These are phyloP conservation scores for Montipora cactus DNA, from an alignment of 64 coral and sea anemone species.

Conservation along the genomic window DNA sequence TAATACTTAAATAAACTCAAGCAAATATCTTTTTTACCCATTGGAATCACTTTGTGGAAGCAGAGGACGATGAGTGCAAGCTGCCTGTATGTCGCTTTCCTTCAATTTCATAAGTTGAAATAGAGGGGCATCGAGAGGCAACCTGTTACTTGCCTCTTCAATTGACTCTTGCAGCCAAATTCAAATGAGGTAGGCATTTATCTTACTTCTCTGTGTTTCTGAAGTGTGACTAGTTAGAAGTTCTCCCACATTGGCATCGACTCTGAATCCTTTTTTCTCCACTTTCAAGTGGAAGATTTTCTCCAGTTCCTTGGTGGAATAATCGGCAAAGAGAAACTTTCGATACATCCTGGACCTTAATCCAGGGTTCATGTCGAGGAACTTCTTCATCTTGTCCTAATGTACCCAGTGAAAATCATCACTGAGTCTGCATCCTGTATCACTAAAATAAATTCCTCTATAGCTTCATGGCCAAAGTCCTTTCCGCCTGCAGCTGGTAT, in stretches of 20 bases:
- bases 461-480: constrained; percentile 57
- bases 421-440: constrained; percentile 63
- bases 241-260: neutral
- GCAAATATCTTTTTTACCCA: neutral
- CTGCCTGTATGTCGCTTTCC: constrained; percentile 34
- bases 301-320: constrained; percentile 41
- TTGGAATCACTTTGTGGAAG: neutral
- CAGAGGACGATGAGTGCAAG: constrained; percentile 1
- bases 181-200: constrained; percentile 50
- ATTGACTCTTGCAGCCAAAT: constrained; percentile 24
- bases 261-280: neutral
- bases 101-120: constrained; percentile 34
- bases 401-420: constrained; percentile 69
- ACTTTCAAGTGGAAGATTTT: constrained; percentile 4
- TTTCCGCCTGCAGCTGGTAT: neutral
- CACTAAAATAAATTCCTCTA: constrained; percentile 50
- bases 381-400: constrained; percentile 29
- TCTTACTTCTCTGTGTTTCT: neutral
- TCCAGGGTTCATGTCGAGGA: constrained; percentile 35
- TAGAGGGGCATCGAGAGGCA: constrained; percentile 45
- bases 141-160: constrained; percentile 63
- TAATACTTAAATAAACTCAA: too few species aligned
- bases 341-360: constrained; percentile 30
- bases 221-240: neutral
- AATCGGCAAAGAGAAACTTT: constrained; percentile 50